Percentiles rank a stretch among this genome's conserved stretches.
Evolutionary conservation across 2,113 vertebrate species (phyloP).

Genomic region (Gavia stellata): DNA sequence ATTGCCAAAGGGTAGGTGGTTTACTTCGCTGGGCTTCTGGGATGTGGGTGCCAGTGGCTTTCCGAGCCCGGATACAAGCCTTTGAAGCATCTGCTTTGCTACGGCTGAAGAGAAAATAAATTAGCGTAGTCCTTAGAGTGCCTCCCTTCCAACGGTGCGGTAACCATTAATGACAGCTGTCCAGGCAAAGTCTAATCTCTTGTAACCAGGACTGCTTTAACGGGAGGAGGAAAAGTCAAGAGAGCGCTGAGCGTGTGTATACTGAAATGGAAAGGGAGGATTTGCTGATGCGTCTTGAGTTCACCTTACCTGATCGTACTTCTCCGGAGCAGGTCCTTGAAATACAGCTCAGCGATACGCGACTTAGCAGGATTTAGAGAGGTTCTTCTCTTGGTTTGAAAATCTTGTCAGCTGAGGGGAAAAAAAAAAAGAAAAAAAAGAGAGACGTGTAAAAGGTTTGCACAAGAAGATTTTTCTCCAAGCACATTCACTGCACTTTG

Average conservation of each 20-base stretch:
- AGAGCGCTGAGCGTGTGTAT: not conserved
- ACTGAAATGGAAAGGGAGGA: not conserved
- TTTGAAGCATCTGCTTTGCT: not conserved
- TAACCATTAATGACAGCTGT: not conserved
- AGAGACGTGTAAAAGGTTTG: not conserved
- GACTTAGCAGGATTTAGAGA: not conserved
- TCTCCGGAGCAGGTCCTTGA: not conserved
- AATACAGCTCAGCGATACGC: not conserved
- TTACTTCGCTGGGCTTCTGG: not conserved
- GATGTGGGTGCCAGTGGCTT: not conserved
- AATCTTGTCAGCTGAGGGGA: not conserved
- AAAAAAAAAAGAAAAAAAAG: fast-evolving
- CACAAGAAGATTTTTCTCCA: not conserved
- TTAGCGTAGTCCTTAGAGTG: not conserved
- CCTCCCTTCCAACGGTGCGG: not conserved
- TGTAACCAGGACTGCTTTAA: not conserved
- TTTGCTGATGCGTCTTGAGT: not conserved
- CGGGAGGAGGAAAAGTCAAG: not conserved
- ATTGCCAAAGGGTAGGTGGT: constrained; percentile 10
- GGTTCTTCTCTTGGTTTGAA: not conserved
- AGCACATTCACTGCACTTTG: not conserved
- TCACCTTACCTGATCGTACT: not conserved
- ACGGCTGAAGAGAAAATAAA: not conserved
- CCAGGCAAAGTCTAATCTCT: not conserved
- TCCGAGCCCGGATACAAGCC: not conserved